Evolutionary conservation across 2,888 invertebrate genomes (phyloP), one percentile per base, ranked within the genome.

Genomic region (Odontocolon sp.): DNA sequence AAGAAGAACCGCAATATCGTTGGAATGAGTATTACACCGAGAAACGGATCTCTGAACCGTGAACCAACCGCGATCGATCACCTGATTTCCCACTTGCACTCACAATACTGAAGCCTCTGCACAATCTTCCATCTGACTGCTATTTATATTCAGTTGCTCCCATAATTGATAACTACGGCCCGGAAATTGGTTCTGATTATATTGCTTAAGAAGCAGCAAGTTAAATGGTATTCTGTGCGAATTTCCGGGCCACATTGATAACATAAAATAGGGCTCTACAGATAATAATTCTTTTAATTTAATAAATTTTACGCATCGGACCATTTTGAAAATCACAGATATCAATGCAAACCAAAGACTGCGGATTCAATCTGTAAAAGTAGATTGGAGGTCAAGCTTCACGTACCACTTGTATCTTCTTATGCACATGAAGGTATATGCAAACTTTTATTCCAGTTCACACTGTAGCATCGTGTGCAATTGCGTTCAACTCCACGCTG

Each of bases 21-120:
- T 64, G 52, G 38, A 23, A 61, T 47, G 68, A 33, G 28, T 63
- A 75, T 63, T 64, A 69, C 57, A 57, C 38, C 38, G 57, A 21
- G 42, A 70, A 68, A 23, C 54, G 73, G 36, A 61, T 64, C 57
- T 67, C 47, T 59, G 61, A n/a, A 45, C 28, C 59, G 52, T 69
- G 56, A 21, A 70, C 64, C 31, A 59, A 52, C 52, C 42, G 38
- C 70, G 52, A 75, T 75, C 64, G 70, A 75, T 75, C 75, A 66
- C 16, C 42, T 42, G 70, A 59, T 75, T 70, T 47, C 21, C 54
- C 45, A 42, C 36, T 45, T 50, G 38, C 28, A 50, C 33, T 50
- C 54, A 40, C 67, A 52, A 3, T n/a, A 9, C 16, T n/a, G 2
- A 18, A 14, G 28, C 31, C 11, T 14, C 26, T 11, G 50, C 26